A percentile compares a stretch with the other conserved stretches of the same genome.
Conservation (phyloP, 2,888 invertebrate species). For the Mesorhabditis belari region DNA sequence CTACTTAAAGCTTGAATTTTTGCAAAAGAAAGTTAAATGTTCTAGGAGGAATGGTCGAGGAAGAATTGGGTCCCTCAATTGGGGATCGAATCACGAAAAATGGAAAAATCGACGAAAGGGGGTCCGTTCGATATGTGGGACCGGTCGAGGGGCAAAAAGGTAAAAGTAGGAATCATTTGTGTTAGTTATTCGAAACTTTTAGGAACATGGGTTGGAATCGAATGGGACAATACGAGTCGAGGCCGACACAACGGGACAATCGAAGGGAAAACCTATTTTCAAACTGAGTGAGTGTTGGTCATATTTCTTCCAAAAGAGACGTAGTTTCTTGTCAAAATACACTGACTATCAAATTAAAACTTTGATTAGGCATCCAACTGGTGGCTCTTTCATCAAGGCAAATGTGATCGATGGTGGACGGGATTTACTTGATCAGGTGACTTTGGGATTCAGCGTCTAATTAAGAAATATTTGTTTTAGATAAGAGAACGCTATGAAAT, state of each 20-base stretch:
- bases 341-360: background rate
- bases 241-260: slow-evolving; percentile 88
- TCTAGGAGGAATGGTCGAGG: too few relatives aligned
- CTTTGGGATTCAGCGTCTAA: background rate
- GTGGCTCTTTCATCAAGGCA: slow-evolving; percentile 80
- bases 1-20: too few relatives aligned
- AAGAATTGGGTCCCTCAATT: too few relatives aligned
- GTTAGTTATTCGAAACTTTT: slow-evolving; percentile 41
- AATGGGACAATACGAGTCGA: slow-evolving; percentile 82
- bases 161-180: slow-evolving; percentile 14
- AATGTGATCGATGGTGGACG: slow-evolving; percentile 71
- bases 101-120: slow-evolving; percentile 5
- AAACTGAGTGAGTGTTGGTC: slow-evolving; percentile 51
- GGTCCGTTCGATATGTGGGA: slow-evolving; percentile 68
- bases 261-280: slow-evolving; percentile 75
- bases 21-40: too few relatives aligned
- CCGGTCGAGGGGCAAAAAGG: slow-evolving; percentile 63
- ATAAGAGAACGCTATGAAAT: slow-evolving; percentile 65
- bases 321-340: background rate
- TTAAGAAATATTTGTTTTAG: slow-evolving; percentile 59
- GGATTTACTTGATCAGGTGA: slow-evolving; percentile 62
- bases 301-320: background rate
- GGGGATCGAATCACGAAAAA: too few relatives aligned
- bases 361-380: slow-evolving; percentile 65
- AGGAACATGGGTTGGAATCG: slow-evolving; percentile 77